Conservation (phyloP, 2,113 vertebrate species). For the Clarias gariepinus region DNA sequence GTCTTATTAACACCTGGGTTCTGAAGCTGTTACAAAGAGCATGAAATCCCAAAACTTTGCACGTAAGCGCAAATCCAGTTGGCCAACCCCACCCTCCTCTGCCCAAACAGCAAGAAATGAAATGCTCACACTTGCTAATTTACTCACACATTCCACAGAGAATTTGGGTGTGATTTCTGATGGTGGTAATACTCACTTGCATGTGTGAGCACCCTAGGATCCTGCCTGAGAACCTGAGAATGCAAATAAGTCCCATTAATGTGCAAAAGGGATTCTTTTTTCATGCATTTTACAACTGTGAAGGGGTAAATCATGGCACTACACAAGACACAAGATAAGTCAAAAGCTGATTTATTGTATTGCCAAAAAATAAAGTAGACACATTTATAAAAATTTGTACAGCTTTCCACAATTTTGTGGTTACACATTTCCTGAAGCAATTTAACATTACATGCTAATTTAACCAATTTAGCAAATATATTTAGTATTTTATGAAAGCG, state of each 20-base stretch:
- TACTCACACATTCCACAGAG: neutral
- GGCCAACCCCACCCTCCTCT: neutral
- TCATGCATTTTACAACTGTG: constrained; percentile 14
- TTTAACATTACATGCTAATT: neutral
- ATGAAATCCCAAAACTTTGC: neutral
- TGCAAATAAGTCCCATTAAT: constrained; percentile 31
- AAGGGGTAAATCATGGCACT: neutral
- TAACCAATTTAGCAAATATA: neutral
- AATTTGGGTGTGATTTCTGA: constrained; percentile 20
- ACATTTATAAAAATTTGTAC: neutral
- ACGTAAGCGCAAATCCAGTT: neutral
- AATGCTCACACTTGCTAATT: constrained; percentile 44
- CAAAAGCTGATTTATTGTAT: neutral
- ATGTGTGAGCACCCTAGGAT: constrained; percentile 26
- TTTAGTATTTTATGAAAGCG: neutral
- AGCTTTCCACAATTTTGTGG: neutral
- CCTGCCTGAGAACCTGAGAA: constrained; percentile 24
- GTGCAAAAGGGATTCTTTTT: neutral
- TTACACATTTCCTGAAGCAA: neutral
- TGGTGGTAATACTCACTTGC: constrained; percentile 1
- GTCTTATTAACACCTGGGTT: neutral
- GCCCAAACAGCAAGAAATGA: constrained; percentile 1
- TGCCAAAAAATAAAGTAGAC: neutral
- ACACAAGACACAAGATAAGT: neutral
- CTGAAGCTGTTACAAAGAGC: neutral